These are phyloP conservation scores for Valencia hispanica DNA, from an alignment of 2,797 vertebrate species.

Conservation along the genomic window DNA sequence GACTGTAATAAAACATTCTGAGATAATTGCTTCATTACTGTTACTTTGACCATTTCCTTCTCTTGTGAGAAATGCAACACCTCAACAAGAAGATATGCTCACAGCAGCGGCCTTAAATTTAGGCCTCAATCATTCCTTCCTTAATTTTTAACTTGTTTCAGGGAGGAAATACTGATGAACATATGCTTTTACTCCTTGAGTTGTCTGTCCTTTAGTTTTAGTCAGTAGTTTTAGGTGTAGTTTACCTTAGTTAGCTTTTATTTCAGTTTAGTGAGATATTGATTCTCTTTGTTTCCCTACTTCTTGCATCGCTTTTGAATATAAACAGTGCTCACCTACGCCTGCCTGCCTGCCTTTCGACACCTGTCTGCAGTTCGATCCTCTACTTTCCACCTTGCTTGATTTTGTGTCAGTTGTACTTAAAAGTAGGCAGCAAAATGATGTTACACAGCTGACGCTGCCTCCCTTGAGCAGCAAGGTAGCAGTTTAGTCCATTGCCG, in stretches of 20 bases:
- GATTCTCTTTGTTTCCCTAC: neutral
- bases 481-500: constrained; percentile 7
- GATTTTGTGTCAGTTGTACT: neutral
- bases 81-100: neutral
- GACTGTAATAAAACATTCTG: neutral
- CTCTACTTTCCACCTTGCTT: neutral
- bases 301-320: neutral
- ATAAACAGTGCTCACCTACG: neutral
- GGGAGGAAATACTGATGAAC: neutral
- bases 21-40: too few relatives aligned
- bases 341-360: neutral
- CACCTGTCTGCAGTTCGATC: neutral
- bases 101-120: neutral
- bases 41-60: too few relatives aligned
- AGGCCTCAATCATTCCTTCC: neutral
- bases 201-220: neutral
- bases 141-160: neutral
- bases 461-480: constrained; percentile 8
- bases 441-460: neutral
- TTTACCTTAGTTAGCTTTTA: neutral
- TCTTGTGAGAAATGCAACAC: too few relatives aligned
- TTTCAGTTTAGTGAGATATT: neutral
- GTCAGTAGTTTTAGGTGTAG: neutral
- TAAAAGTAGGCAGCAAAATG: neutral
- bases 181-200: neutral